Evolutionary conservation across 2,113 vertebrate species (phyloP), one percentile per base, ranked within the genome.

Genomic region (Sardina pilchardus): DNA sequence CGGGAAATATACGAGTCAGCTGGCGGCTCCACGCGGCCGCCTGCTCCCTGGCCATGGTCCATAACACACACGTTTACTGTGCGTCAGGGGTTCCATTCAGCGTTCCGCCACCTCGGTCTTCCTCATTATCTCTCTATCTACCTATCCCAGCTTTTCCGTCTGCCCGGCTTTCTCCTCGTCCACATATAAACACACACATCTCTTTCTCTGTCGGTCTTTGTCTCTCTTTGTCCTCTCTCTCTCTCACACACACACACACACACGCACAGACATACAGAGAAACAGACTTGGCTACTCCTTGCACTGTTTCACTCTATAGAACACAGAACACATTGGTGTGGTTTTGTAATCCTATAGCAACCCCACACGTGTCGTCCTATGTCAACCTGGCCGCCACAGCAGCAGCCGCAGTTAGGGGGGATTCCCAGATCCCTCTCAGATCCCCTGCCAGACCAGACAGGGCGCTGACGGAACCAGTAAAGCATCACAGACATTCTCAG

Each of bases 11-110:
- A 75, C 67, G 67, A 75, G 85, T 36, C 67, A 36, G 67, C 67
- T 36, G 67, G 30, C 24, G 1, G 12, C 2, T 75, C 14, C 67
- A 75, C 67, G 36, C 67, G 36, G 24, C 26, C 9, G 26, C 17
- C 30, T 34, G 30, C 67, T 34, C 43, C 39, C 43, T 44, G 8
- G n/a, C 59, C 59, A 67, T 48, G 24, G n/a, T 4, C 26, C 67
- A 75, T 14, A 30, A 59, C 39, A 63, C 48, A 56, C 47, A 36
- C 19, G 21, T 59, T 42, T n/a, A 63, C 48, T 39, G 71, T 48
- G 63, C n/a, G 44, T 44, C 48, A 30, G 59, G 45, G 81, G 82
- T 86, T 59, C 81, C 59, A 75, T 81, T 81, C 84, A 36, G 67
- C 14, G 30, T 75, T 36, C 34, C 9, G 67, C 67, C 67, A 71